Evolutionary conservation across 2,797 vertebrate species (phyloP), one percentile per base, ranked within the genome.

Genomic region (Glossophaga mutica): DNA sequence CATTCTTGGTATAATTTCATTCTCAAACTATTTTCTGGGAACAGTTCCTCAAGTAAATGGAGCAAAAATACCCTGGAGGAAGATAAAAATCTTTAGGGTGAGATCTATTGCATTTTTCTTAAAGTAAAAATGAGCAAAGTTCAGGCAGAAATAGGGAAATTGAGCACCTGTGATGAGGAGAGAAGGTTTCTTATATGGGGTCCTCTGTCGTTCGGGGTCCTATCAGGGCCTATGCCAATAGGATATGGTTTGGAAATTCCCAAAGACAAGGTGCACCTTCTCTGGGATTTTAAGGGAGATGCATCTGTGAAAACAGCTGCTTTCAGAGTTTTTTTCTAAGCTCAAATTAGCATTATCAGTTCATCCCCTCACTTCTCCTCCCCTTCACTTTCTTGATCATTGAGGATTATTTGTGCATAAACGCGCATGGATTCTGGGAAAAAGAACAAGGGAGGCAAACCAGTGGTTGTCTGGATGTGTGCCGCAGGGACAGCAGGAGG

Each of bases 11-110:
- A 21, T 96, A 94, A 97, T 96, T 97, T 95, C 93, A 97, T 90
- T 96, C 48, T 94, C 87, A 94, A 97, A 93, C 87, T 96, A 94
- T 95, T 97, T 96, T 94, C 95, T 96, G 89, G 94, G 68, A 91
- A 96, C 15, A 0, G 42, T 91, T 96, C 83, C 83, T 94, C 37
- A 84, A 95, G 74, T 76, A 94, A 97, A 91, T 97, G 89, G 83
- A 92, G 37, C 76, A 70, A 96, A 94, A 94, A 90, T 93, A 89
- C 82, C 83, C 88, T 57, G 26, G 74, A 93, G 96, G 52, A 96
- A 97, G 81, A 96, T 90, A 87, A 95, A 95, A 96, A 93, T 87
- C 14, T 90, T 97, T 70, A 94, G 44, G 89, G 37, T 92, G 78
- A 78, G n/a, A 71, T 67, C 42, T 91, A 57, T 86, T 86, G 11